A percentile compares a stretch with the other conserved stretches of the same genome.
Evolutionary conservation across 1,140 invertebrate species (phyloP).

Genomic region (Caenorhabditis tropicalis): DNA sequence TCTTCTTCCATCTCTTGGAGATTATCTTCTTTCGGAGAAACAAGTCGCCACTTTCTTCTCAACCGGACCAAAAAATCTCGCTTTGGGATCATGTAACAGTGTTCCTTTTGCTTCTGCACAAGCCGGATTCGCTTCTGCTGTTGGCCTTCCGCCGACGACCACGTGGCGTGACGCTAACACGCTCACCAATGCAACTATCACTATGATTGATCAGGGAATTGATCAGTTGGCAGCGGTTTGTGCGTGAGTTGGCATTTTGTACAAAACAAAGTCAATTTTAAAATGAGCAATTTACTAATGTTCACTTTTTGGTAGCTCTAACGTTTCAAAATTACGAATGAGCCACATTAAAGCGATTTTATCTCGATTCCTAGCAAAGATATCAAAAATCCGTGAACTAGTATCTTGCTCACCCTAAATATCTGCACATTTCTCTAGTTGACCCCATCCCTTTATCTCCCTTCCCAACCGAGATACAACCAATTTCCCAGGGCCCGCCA

Average conservation of each 20-base stretch:
- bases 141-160: background rate
- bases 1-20: background rate
- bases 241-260: background rate
- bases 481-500: constrained; percentile 22
- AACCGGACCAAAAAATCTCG: background rate
- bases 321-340: no score
- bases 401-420: no score
- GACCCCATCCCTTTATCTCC: background rate
- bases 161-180: constrained; percentile 42
- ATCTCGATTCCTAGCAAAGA: no score
- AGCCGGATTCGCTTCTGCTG: background rate
- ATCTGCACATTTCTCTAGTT: background rate
- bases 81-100: constrained; percentile 17
- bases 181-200: constrained; percentile 17
- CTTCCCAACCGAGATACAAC: background rate
- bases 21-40: background rate
- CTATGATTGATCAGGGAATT: constrained; percentile 33
- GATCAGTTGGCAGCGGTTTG: constrained; percentile 23
- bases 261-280: background rate
- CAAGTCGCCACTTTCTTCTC: background rate
- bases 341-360: no score
- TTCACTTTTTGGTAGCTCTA: no score
- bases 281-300: no score
- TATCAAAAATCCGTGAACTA: no score
- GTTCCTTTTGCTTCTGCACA: constrained; percentile 24